Conservation (phyloP, 2,797 vertebrate species). For the Notamacropus eugenii region DNA sequence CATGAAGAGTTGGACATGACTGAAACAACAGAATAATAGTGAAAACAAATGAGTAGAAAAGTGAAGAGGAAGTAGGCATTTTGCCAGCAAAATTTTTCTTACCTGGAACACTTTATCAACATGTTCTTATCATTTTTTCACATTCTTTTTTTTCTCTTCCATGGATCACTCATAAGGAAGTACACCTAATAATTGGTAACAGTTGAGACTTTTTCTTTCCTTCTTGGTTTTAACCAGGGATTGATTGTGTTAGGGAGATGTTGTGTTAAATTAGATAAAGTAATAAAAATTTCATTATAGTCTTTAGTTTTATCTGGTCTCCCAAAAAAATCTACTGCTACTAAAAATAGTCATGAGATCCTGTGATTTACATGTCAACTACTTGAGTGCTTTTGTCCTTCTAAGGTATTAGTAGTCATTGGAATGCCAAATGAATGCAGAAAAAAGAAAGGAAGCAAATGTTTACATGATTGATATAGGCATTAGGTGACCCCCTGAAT, state of each 20-base stretch:
- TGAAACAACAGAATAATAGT: neutral
- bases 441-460: neutral
- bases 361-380: neutral
- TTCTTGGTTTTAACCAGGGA: neutral
- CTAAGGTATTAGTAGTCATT: neutral
- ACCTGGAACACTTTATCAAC: neutral
- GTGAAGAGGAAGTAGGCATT: neutral
- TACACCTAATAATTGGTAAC: neutral
- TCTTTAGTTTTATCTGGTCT: neutral
- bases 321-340: neutral
- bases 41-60: neutral
- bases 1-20: neutral
- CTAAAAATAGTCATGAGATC: neutral
- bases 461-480: neutral
- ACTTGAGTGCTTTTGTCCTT: constrained; percentile 23
- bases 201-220: neutral
- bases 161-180: neutral
- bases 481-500: neutral
- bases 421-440: neutral
- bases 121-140: neutral
- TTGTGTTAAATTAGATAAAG: neutral
- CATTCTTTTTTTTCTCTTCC: neutral
- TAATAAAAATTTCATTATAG: neutral
- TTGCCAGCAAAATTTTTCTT: neutral
- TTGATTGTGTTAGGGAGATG: neutral